These are phyloP conservation scores for Mystacornis crossleyi DNA, from an alignment of 2,113 vertebrate species.

Conservation along the genomic window DNA sequence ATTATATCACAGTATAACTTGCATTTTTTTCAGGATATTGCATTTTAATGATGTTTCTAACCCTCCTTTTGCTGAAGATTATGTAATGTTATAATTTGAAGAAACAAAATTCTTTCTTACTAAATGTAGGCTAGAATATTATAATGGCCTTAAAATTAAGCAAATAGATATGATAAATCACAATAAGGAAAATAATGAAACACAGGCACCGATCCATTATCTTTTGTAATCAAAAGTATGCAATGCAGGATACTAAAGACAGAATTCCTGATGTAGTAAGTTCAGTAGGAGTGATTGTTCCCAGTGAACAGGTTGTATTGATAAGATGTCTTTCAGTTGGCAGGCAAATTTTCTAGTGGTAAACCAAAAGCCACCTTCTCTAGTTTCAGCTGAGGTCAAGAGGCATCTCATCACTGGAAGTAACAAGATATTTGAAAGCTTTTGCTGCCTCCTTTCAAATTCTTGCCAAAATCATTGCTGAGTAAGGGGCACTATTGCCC, in stretches of 20 bases:
- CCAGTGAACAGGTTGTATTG: background rate
- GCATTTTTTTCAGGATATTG: background rate
- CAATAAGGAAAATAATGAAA: background rate
- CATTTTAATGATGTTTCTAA: background rate
- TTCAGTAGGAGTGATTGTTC: background rate
- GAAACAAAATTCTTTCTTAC: background rate
- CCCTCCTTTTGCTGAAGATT: background rate
- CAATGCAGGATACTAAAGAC: background rate
- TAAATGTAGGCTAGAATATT: background rate
- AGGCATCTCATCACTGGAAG: background rate
- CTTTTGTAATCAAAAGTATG: background rate
- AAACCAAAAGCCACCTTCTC: background rate
- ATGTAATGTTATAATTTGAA: background rate
- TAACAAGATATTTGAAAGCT: background rate
- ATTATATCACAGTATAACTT: background rate
- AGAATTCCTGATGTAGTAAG: background rate
- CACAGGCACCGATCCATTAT: accelerated
- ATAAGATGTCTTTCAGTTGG: background rate
- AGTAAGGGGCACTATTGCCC: background rate
- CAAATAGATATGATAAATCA: background rate
- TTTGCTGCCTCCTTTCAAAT: background rate
- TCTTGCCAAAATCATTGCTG: accelerated
- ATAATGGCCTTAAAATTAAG: background rate
- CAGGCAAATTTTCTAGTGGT: background rate
- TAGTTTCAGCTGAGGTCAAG: background rate